Percentiles rank a stretch among this genome's conserved stretches.
Conservation (phyloP, 2,888 invertebrate genomes). For the Lasioglossum zephyrum region DNA sequence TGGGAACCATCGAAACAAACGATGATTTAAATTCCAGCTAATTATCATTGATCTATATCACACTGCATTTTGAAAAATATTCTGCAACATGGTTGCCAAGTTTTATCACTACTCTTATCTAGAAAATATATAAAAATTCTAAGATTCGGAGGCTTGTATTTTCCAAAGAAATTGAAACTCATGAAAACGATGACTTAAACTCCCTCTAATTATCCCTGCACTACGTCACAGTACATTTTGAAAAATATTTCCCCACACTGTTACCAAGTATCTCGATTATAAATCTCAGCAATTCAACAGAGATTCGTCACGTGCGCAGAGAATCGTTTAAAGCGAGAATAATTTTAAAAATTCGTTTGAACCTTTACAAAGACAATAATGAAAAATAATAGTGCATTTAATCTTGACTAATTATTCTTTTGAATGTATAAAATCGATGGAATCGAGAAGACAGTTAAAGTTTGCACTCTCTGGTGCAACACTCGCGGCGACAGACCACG, state of each 20-base stretch:
- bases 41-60: neutral
- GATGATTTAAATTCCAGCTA: neutral
- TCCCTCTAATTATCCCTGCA: neutral
- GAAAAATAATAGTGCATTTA: too few relatives aligned
- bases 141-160: too few relatives aligned
- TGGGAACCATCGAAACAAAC: neutral
- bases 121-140: too few relatives aligned
- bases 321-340: neutral
- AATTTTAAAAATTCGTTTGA: neutral
- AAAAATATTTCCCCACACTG: neutral
- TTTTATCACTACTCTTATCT: too few relatives aligned
- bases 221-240: neutral
- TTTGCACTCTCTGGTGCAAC: neutral
- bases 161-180: too few relatives aligned
- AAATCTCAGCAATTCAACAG: neutral
- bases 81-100: neutral
- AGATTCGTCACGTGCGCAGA: too few relatives aligned
- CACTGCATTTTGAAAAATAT: neutral
- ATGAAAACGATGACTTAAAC: neutral
- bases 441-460: neutral
- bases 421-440: neutral
- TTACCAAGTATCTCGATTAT: neutral
- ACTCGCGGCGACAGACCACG: slow-evolving; percentile 1
- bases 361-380: too few relatives aligned
- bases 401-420: too few relatives aligned